phyloP scores from a whole-genome alignment of 2,113 vertebrate species.

The Centropus bengalensis region DNA sequence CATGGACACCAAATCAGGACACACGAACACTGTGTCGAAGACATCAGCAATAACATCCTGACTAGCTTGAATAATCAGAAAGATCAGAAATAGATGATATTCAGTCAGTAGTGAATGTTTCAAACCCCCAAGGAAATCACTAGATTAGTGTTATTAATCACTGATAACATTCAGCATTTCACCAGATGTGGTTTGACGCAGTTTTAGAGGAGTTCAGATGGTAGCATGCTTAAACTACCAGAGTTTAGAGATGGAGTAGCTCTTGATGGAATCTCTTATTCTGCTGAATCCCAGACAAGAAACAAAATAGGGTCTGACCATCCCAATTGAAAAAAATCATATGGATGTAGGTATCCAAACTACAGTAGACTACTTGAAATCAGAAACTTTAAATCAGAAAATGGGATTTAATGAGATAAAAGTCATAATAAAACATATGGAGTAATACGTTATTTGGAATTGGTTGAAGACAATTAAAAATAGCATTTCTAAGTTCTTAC shows the following conservation, averaged over 20 bases:
- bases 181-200: not conserved
- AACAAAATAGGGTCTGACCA: not conserved
- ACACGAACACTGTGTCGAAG: not conserved
- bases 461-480: not conserved
- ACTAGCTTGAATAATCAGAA: not conserved
- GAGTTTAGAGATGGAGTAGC: not conserved
- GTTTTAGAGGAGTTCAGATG: not conserved
- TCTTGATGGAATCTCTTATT: not conserved
- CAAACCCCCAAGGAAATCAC: not conserved
- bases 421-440: too few relatives aligned
- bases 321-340: not conserved
- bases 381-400: too few relatives aligned
- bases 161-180: not conserved
- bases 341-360: not conserved
- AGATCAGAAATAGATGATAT: not conserved
- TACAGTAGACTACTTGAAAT: not conserved
- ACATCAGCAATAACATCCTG: not conserved
- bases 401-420: too few relatives aligned
- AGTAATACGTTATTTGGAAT: too few relatives aligned
- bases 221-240: rapidly evolving
- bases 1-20: not conserved
- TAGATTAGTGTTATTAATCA: too few relatives aligned
- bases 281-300: not conserved
- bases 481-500: not conserved
- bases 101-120: not conserved